Base-by-base conservation (phyloP, 2,797 vertebrate species). In the Champsocephalus gunnari region DNA sequence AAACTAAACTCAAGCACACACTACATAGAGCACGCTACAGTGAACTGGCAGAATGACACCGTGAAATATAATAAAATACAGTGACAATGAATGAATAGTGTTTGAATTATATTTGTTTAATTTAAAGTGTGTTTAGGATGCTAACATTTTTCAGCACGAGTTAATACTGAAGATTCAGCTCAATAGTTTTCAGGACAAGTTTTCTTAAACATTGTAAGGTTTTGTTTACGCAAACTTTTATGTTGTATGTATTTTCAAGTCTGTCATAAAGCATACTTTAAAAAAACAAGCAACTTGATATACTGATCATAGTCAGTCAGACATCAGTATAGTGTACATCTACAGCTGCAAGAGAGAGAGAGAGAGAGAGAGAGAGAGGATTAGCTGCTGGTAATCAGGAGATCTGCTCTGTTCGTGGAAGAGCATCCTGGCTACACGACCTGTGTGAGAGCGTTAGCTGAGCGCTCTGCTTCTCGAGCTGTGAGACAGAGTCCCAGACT, bases 401-500 rank as follows among this genome's bases (percentile, higher is more conserved):
- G 71, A 92, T 92, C 88, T 87, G 75, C 74, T 79, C 75, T 74
- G 78, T 82, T 88, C 49, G 69, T 72, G 51, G 60, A 82, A 85
- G 80, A 89, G 82, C 83, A 90, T 88, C 73, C 82, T 87, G 74
- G 72, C 70, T 86, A 79, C 81, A 73, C 11, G 41, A 81, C 84
- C 78, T 68, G 43, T 49, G 58, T 56, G 54, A 65, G 78, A 17
- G 51, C n/a, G 62, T 66, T 55, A 67, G 75, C 59, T 51, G 19
- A 61, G 81, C 51, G 34, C 63, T 68, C 73, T 85, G 78, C 81
- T 86, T 81, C 83, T 68, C 13, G 83, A 89, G 78, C 82, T 77
- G 62, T 76, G 86, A 90, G 87, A 92, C 82, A 80, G 77, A 82
- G 73, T 49, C 84, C 84, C 84, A 89, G 89, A 86, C 88, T 88